A percentile compares a stretch with the other conserved stretches of the same genome.
Conservation (phyloP, 2,888 invertebrate genomes). For the Limenitis camilla region DNA sequence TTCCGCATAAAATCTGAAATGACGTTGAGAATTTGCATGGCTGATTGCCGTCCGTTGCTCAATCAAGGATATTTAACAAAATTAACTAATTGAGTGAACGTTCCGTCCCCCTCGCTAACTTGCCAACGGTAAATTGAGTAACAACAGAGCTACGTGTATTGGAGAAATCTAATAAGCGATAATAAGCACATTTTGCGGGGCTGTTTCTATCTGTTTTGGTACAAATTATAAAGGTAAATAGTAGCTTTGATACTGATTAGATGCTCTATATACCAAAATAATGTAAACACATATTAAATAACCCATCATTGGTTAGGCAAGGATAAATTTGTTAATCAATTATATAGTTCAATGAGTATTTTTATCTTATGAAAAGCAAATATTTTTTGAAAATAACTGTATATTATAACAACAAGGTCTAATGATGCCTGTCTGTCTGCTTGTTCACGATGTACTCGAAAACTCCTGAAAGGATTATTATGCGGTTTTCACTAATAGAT, state of each 20-base stretch:
- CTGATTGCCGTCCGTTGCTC: slow-evolving; percentile 72
- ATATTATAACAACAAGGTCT: too few species aligned
- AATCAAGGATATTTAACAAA: slow-evolving; percentile 74
- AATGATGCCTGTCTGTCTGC: too few species aligned
- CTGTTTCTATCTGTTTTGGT: slow-evolving; percentile 32
- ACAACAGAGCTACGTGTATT: slow-evolving; percentile 57
- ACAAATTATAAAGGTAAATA: slow-evolving; percentile 9
- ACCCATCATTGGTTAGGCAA: too few species aligned
- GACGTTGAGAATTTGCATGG: slow-evolving; percentile 62
- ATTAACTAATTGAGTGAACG: slow-evolving; percentile 73
- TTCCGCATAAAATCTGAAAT: slow-evolving; percentile 31
- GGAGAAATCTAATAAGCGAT: slow-evolving; percentile 53
- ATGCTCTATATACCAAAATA: too few species aligned
- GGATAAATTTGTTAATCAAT: too few species aligned
- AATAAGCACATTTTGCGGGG: slow-evolving; percentile 48
- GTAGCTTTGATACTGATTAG: neutral
- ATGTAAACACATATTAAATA: too few species aligned
- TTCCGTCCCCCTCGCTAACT: slow-evolving; percentile 37
- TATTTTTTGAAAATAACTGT: too few species aligned
- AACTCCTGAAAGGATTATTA: too few species aligned
- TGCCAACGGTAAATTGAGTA: slow-evolving; percentile 47
- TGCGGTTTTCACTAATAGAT: too few species aligned
- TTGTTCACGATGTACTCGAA: too few species aligned
- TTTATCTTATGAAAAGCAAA: too few species aligned
- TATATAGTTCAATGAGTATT: too few species aligned